These are phyloP conservation scores for Cochlearius cochlearius DNA, from an alignment of 2,113 vertebrate species.

Conservation along the genomic window DNA sequence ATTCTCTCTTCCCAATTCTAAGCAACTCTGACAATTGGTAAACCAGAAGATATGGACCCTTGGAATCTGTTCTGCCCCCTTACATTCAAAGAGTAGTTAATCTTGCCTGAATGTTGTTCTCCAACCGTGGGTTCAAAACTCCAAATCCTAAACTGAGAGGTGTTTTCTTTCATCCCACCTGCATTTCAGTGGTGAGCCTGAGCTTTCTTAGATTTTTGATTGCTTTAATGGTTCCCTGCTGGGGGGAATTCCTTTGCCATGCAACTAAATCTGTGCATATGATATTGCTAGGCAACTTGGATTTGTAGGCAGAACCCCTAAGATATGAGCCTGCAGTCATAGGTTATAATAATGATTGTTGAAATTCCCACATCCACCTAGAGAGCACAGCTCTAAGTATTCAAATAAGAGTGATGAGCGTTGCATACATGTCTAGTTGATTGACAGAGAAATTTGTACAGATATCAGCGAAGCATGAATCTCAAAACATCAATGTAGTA, in stretches of 20 bases:
- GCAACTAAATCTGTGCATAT: not conserved
- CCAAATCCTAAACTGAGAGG: not conserved
- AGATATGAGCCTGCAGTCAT: not conserved
- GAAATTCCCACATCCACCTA: not conserved
- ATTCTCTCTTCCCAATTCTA: not conserved
- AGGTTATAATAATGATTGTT: not conserved
- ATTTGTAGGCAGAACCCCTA: not conserved
- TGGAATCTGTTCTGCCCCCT: not conserved
- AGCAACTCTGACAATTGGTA: not conserved
- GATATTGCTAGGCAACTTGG: not conserved
- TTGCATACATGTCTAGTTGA: not conserved
- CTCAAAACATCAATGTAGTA: not conserved
- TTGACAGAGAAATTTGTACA: not conserved
- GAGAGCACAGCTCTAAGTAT: not conserved
- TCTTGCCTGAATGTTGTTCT: not conserved
- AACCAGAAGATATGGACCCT: fast-evolving
- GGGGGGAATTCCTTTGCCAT: not conserved
- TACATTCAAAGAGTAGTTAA: not conserved
- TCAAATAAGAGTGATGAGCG: not conserved
- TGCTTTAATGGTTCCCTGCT: not conserved
- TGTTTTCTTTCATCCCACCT: not conserved
- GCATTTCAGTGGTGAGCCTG: not conserved
- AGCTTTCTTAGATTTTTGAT: not conserved
- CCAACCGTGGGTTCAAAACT: fast-evolving
- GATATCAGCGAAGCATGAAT: not conserved